These are phyloP conservation scores for Oncorhynchus clarkii DNA, from an alignment of 2,113 vertebrate genomes.

Conservation along the genomic window DNA sequence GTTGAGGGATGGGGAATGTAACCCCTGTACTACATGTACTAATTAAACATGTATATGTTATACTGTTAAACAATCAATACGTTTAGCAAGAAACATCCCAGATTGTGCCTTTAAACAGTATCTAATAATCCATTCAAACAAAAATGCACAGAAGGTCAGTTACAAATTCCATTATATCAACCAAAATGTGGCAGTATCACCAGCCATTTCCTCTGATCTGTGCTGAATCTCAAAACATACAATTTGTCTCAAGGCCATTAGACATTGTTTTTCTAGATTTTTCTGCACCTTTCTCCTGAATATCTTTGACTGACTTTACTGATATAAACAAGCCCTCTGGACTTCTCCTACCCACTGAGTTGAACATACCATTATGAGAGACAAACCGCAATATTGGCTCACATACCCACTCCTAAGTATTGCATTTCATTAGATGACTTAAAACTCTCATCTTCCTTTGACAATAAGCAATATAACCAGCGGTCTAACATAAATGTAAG, in stretches of 20 bases:
- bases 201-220: background rate
- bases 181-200: background rate
- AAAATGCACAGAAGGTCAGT: background rate
- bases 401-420: background rate
- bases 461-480: constrained; percentile 7
- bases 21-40: too few relatives aligned
- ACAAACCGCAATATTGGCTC: background rate
- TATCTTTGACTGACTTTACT: constrained; percentile 12
- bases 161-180: background rate
- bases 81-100: too few relatives aligned
- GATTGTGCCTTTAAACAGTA: background rate
- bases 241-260: constrained; percentile 3
- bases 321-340: constrained; percentile 10
- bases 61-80: too few relatives aligned
- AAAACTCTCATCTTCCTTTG: background rate
- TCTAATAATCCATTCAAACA: background rate
- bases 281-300: constrained; percentile 1
- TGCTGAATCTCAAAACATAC: background rate
- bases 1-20: too few relatives aligned
- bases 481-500: background rate
- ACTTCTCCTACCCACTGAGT: background rate
- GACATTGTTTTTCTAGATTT: constrained; percentile 11
- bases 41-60: too few relatives aligned
- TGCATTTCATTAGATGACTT: background rate
- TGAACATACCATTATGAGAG: background rate